Conservation (phyloP, 2,888 invertebrate genomes). For the Pemphredon lugubris region DNA sequence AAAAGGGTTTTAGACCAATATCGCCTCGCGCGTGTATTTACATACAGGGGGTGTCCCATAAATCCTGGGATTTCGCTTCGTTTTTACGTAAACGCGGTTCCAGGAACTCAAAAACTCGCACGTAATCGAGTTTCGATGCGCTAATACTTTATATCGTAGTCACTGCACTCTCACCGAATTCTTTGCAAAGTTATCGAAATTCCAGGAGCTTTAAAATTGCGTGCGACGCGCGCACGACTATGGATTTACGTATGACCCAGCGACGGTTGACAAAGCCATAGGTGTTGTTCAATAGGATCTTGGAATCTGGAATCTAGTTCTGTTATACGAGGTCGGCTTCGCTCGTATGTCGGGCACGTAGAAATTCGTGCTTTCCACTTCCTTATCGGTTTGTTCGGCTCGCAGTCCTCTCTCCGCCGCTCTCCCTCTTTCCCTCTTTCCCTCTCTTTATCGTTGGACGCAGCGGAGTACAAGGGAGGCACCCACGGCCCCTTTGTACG, state of each 20-base stretch:
- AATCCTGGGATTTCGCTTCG: too few relatives aligned
- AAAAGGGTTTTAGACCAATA: too few relatives aligned
- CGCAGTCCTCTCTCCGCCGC: slow-evolving; percentile 39
- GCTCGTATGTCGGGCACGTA: slow-evolving; percentile 74
- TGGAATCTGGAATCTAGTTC: slow-evolving; percentile 61
- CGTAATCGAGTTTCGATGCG: too few relatives aligned
- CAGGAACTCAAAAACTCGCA: too few relatives aligned
- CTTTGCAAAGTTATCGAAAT: too few relatives aligned
- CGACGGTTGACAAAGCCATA: slow-evolving; percentile 61
- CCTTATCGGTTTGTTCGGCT: slow-evolving; percentile 63
- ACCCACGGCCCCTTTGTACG: slow-evolving; percentile 13
- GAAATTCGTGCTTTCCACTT: slow-evolving; percentile 73
- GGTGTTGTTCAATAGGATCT: slow-evolving; percentile 58
- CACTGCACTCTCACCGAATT: too few relatives aligned
- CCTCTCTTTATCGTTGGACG: background rate
- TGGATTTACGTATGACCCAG: slow-evolving; percentile 63
- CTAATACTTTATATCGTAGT: too few relatives aligned
- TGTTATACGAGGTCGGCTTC: slow-evolving; percentile 49
- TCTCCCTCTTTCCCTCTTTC: slow-evolving; percentile 1
- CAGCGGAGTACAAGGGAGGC: background rate
- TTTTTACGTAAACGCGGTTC: too few relatives aligned
- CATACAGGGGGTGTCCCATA: too few relatives aligned
- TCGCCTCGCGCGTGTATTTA: too few relatives aligned
- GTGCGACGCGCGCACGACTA: slow-evolving; percentile 36
- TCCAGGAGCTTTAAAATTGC: slow-evolving; percentile 39